Evolutionary conservation across 1,140 invertebrate species (phyloP), one percentile per base, ranked within the genome.

Genomic region (Bombus consobrinus): DNA sequence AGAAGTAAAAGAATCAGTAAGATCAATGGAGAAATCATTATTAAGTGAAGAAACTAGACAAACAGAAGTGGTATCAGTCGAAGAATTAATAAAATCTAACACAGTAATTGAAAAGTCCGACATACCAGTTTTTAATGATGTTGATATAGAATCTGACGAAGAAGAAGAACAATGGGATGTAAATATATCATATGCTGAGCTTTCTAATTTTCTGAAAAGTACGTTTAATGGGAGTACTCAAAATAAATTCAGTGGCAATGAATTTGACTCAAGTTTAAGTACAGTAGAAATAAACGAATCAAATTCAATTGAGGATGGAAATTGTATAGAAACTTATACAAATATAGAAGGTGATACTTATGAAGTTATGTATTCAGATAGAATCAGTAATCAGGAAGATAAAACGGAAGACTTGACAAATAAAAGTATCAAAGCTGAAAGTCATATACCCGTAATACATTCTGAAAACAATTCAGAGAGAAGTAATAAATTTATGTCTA

Each of bases 111-210:
- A 78, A 13, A 62, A 10, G 25, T 13, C 53, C 0, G 15, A 0
- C 76, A 34, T 47, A 41, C 76, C 41, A 12, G 32, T 89, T 37
- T 87, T 89, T 6, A 82, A 92, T 75, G 92, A 92, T 64, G 18
- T 72, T 15, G 77, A 88, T 85, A 1, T 87, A 68, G 68, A 86
- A 53, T 78, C 43, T 22, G 87, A 92, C 43, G 64, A 66, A 5
- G 85, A 78, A 8, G 73, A 74, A 53, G 47, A 22, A 22, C 47
- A 53, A 28, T 91, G 90, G 90, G 90, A 92, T 39, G 41, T 4
- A 32, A 10, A 37, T 22, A 12, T 57, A 22, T 3, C 47, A 37
- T 2, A n/a, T 71, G 1, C 22, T 34, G 75, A 68, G 9, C 1
- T 72, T 28, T 3, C 6, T 22, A 2, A 71, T n/a, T 0, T 78